phyloP scores from a whole-genome alignment of 2,113 vertebrate species.

The Leptobrachium leishanense region DNA sequence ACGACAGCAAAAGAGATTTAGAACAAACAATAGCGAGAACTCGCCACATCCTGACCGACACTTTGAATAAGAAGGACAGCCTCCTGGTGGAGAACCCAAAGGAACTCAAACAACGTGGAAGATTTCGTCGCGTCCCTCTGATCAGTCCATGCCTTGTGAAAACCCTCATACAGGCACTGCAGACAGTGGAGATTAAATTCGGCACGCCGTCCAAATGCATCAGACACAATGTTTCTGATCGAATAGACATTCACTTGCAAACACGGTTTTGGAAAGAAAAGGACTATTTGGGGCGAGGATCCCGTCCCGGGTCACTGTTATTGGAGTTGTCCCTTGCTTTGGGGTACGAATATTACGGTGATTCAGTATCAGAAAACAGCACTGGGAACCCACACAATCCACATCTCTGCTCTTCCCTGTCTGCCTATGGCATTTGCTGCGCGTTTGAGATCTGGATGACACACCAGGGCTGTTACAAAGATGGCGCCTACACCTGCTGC shows the following conservation, averaged over 20 bases:
- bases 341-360: background rate
- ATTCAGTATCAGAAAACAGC: background rate
- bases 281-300: background rate
- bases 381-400: background rate
- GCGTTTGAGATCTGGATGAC: slow-evolving; percentile 1
- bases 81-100: too few relatives aligned
- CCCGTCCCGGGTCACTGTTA: slow-evolving; percentile 5
- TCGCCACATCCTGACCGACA: too few relatives aligned
- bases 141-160: background rate
- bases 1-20: too few relatives aligned
- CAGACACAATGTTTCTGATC: too few relatives aligned
- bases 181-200: background rate
- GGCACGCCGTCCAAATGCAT: too few relatives aligned
- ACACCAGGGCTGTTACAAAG: background rate
- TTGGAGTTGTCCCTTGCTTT: background rate
- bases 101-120: too few relatives aligned
- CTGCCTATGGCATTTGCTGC: background rate
- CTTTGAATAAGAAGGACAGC: too few relatives aligned
- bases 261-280: background rate
- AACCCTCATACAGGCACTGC: background rate
- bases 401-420: background rate
- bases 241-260: background rate
- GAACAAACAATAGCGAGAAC: too few relatives aligned
- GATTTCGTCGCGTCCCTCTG: background rate
- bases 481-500: background rate